A percentile compares a stretch with the other conserved stretches of the same genome.
Conservation (phyloP, 2,113 vertebrate genomes). For the Catharus bicknelli region DNA sequence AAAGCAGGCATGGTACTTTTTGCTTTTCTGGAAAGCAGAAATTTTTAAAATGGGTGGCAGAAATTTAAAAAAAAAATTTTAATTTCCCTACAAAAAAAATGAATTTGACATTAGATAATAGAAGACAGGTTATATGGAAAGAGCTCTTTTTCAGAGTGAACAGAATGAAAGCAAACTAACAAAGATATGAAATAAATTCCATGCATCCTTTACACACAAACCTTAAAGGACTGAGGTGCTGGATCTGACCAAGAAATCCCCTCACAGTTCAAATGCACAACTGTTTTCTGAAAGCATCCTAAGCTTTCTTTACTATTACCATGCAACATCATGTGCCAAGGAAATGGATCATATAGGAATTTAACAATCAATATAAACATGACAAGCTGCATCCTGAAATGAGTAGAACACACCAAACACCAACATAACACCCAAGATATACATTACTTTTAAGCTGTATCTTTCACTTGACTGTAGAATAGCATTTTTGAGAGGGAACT, state of each 20-base stretch:
- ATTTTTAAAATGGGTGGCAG: neutral
- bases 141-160: neutral
- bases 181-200: neutral
- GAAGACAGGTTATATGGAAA: neutral
- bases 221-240: neutral
- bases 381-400: neutral
- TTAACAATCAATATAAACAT: neutral
- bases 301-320: neutral
- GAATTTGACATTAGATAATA: neutral
- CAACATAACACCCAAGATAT: neutral
- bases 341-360: neutral
- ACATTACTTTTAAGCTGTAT: neutral
- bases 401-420: neutral
- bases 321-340: neutral
- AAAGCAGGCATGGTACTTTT: neutral
- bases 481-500: neutral
- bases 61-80: too few species aligned
- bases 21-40: neutral
- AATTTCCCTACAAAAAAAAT: neutral
- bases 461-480: neutral
- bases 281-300: neutral
- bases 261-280: neutral
- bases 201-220: neutral
- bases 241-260: neutral
- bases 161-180: neutral